These are phyloP conservation scores for Fragum fragum DNA, from an alignment of 2,888 invertebrate genomes.

Conservation along the genomic window DNA sequence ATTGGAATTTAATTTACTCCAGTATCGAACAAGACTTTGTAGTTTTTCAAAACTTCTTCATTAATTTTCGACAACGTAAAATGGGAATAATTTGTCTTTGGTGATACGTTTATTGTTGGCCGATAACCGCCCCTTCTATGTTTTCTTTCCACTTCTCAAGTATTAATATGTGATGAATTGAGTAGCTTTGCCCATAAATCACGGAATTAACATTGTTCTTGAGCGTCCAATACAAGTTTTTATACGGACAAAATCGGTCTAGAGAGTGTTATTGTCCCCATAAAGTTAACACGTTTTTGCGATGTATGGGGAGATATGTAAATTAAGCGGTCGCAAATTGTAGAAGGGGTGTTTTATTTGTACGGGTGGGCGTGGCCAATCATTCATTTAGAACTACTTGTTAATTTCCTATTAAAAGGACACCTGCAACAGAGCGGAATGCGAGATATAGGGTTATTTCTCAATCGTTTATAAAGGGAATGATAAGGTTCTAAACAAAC, in stretches of 20 bases:
- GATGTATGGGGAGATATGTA: conserved; percentile 47
- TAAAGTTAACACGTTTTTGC: conserved; percentile 31
- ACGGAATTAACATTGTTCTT: conserved; percentile 30
- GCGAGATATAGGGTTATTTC: conserved; percentile 22
- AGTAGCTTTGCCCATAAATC: conserved; percentile 11
- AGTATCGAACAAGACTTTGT: conserved; percentile 27
- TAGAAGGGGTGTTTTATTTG: conserved; percentile 61
- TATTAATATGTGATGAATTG: conserved; percentile 24
- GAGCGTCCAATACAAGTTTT: conserved; percentile 5
- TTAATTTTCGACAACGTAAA: conserved; percentile 50
- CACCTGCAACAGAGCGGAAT: conserved; percentile 49
- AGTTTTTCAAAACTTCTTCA: conserved; percentile 29
- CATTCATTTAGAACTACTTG: conserved; percentile 50
- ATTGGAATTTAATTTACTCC: conserved; percentile 69
- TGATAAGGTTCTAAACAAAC: no score
- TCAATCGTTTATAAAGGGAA: no score
- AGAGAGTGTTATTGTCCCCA: neutral
- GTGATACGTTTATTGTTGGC: conserved; percentile 58
- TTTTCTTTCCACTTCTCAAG: conserved; percentile 17
- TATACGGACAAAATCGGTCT: neutral
- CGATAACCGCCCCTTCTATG: conserved; percentile 45
- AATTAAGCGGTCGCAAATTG: conserved; percentile 53
- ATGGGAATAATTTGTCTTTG: conserved; percentile 67
- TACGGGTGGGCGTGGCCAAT: conserved; percentile 45
- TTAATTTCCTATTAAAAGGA: conserved; percentile 27